Percentiles rank a stretch among this genome's conserved stretches.
Evolutionary conservation across 2,797 vertebrate species (phyloP).

Genomic region (Calcarius lapponicus): DNA sequence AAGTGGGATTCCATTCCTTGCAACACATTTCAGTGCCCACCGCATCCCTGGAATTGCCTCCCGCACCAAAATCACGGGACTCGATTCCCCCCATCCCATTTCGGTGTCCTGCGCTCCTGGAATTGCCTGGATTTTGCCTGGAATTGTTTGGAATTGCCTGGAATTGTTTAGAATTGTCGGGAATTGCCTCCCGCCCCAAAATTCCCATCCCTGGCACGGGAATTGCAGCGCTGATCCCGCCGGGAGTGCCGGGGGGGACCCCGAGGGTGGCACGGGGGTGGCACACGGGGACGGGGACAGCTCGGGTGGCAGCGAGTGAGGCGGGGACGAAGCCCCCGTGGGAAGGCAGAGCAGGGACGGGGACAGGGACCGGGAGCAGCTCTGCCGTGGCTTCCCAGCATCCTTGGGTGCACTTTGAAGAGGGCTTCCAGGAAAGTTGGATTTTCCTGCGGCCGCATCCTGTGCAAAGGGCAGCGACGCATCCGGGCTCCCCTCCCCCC

Average conservation of each 20-base stretch:
- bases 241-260: no score
- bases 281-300: not conserved
- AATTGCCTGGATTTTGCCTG: no score
- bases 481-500: not conserved
- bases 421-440: not conserved
- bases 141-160: not conserved
- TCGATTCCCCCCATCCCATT: not conserved
- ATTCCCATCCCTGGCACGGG: not conserved
- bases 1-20: not conserved
- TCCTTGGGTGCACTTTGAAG: rapidly evolving
- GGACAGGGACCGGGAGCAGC: no score
- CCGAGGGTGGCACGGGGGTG: no score
- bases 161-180: no score
- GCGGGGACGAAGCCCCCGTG: not conserved
- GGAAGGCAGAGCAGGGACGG: not conserved
- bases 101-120: not conserved
- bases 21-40: not conserved
- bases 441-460: not conserved
- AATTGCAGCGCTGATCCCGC: not conserved
- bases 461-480: not conserved
- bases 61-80: not conserved
- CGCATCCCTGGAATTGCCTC: not conserved
- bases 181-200: not conserved
- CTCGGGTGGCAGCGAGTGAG: not conserved
- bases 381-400: not conserved